A percentile compares a stretch with the other conserved stretches of the same genome.
Evolutionary conservation across 2,113 vertebrate genomes (phyloP).

Genomic region (Periophthalmus modestus): DNA sequence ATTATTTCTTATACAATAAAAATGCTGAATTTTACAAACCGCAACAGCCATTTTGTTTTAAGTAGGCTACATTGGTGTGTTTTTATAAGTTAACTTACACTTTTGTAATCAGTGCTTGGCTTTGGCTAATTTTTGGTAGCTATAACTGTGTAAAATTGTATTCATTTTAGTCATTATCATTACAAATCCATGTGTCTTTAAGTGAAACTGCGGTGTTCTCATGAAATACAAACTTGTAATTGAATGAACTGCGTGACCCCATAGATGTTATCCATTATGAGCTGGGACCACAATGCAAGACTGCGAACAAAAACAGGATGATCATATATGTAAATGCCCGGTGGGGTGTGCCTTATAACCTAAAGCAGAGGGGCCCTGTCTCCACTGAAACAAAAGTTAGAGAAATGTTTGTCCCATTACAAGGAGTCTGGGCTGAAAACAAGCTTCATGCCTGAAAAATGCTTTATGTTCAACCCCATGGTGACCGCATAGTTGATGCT

Average conservation of each 20-base stretch:
- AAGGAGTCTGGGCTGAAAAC: slow-evolving; percentile 31
- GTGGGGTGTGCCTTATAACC: slow-evolving; percentile 38
- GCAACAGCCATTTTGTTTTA: too few species aligned
- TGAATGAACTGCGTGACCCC: neutral
- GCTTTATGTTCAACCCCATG: slow-evolving; percentile 31
- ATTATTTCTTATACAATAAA: too few species aligned
- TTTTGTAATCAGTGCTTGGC: neutral
- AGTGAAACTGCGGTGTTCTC: neutral
- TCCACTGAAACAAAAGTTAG: slow-evolving; percentile 5
- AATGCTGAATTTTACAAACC: too few species aligned
- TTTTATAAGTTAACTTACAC: neutral
- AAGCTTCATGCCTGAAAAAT: slow-evolving; percentile 38
- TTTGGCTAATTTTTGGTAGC: neutral
- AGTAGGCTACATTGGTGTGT: neutral
- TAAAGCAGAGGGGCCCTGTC: slow-evolving; percentile 34
- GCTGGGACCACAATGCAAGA: slow-evolving; percentile 18
- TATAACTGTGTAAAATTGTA: neutral
- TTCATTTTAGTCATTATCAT: neutral
- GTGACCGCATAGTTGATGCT: slow-evolving; percentile 46
- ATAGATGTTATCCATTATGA: slow-evolving; percentile 4
- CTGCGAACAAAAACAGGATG: slow-evolving; percentile 17
- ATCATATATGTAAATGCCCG: slow-evolving; percentile 31
- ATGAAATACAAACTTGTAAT: neutral
- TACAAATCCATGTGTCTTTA: neutral
- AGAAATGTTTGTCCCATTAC: slow-evolving; percentile 31